Percentiles rank a stretch among this genome's conserved stretches.
Conservation (phyloP, 1,140 invertebrate species). For the Drosophila sp. region DNA sequence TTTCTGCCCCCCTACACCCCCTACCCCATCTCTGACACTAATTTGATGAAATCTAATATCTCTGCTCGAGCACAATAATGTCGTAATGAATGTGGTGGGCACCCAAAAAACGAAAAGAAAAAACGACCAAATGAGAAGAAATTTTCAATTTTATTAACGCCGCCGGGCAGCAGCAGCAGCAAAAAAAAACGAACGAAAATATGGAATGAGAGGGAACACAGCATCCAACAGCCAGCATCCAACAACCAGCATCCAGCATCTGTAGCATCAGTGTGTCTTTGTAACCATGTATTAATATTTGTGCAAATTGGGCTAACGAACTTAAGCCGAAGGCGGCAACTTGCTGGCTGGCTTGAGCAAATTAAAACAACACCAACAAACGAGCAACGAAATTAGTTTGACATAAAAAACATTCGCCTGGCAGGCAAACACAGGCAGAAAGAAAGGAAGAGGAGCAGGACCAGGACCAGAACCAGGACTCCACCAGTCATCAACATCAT, state of each 20-base stretch:
- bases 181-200: background rate
- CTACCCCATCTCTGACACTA: constrained; percentile 24
- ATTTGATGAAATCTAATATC: constrained; percentile 70
- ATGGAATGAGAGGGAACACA: constrained; percentile 4
- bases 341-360: constrained; percentile 58
- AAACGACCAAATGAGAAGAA: constrained; percentile 13
- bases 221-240: constrained; percentile 13
- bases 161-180: constrained; percentile 1
- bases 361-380: constrained; percentile 77
- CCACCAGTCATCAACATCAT: background rate
- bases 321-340: constrained; percentile 62
- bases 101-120: constrained; percentile 11
- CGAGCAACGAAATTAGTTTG: constrained; percentile 78
- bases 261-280: constrained; percentile 47
- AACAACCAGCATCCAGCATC: constrained; percentile 4
- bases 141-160: constrained; percentile 72
- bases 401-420: constrained; percentile 66
- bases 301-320: constrained; percentile 77
- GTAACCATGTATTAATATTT: constrained; percentile 78
- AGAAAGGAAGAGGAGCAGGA: background rate
- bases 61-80: constrained; percentile 64
- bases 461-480: background rate
- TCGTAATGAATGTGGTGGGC: constrained; percentile 72
- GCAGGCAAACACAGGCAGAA: constrained; percentile 9
- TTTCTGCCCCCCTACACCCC: background rate